A percentile compares a stretch with the other conserved stretches of the same genome.
Conservation (phyloP, 2,797 vertebrate species). For the Poeciliopsis gracilis region DNA sequence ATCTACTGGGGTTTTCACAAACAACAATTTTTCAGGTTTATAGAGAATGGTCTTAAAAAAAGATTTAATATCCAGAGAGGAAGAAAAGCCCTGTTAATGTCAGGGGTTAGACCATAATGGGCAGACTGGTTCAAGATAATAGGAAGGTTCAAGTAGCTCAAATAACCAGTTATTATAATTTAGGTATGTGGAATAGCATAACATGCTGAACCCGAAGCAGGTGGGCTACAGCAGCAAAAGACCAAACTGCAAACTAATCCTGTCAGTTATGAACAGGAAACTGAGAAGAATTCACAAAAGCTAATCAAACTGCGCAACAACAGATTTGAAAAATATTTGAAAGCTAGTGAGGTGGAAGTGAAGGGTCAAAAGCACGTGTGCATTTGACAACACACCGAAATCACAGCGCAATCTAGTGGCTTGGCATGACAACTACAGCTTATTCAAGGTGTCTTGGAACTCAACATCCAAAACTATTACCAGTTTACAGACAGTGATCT, state of each 20-base stretch:
- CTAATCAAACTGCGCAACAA: neutral
- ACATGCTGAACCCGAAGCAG: neutral
- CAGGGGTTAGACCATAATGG: neutral
- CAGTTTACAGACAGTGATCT: no score
- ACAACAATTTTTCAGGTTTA: neutral
- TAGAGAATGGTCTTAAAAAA: neutral
- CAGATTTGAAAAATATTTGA: neutral
- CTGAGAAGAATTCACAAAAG: neutral
- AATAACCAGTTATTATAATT: slow-evolving; percentile 2
- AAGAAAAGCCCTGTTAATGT: neutral
- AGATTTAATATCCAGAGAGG: neutral
- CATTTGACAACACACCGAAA: no score
- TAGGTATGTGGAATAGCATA: neutral
- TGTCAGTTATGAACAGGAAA: neutral
- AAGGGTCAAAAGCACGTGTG: no score
- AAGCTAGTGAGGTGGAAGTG: no score
- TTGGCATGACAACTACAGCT: no score
- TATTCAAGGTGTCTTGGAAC: no score
- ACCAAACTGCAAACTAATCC: neutral
- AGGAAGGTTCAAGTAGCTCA: neutral
- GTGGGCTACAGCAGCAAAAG: neutral
- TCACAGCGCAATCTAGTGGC: no score
- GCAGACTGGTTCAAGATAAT: neutral
- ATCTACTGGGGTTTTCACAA: neutral
- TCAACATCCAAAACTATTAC: no score